Percentiles rank a stretch among this genome's conserved stretches.
Evolutionary conservation across 2,113 vertebrate species (phyloP).

Genomic region (Accipiter cooperii): DNA sequence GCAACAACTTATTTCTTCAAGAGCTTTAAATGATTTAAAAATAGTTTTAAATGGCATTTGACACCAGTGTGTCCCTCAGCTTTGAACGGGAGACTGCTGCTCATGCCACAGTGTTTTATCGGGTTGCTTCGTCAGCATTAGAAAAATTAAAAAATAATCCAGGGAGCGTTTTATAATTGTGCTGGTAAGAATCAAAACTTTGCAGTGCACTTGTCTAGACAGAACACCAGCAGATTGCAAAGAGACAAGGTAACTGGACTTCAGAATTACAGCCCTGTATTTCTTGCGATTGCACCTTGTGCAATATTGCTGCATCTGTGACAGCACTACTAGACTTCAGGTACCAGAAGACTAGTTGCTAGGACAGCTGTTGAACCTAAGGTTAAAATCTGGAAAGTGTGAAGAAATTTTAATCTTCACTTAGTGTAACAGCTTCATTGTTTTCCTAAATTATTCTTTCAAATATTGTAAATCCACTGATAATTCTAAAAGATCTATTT

Average conservation of each 20-base stretch:
- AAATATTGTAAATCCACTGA: not conserved
- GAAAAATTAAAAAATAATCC: not conserved
- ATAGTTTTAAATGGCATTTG: not conserved
- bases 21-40: not conserved
- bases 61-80: not conserved
- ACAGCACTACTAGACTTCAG: not conserved
- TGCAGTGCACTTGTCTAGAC: too few relatives aligned
- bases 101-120: not conserved
- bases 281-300: not conserved
- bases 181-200: not conserved
- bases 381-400: too few relatives aligned
- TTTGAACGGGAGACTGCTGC: rapidly evolving
- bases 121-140: not conserved
- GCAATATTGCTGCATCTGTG: not conserved
- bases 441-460: not conserved
- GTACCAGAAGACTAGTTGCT: not conserved
- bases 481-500: not conserved
- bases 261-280: not conserved
- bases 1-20: not conserved
- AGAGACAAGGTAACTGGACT: too few relatives aligned
- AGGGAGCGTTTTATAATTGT: not conserved
- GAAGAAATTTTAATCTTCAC: not conserved
- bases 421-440: not conserved
- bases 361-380: not conserved
- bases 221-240: not conserved